phyloP scores from a whole-genome alignment of 2,888 invertebrate species.

The Megalurothrips usitatus region DNA sequence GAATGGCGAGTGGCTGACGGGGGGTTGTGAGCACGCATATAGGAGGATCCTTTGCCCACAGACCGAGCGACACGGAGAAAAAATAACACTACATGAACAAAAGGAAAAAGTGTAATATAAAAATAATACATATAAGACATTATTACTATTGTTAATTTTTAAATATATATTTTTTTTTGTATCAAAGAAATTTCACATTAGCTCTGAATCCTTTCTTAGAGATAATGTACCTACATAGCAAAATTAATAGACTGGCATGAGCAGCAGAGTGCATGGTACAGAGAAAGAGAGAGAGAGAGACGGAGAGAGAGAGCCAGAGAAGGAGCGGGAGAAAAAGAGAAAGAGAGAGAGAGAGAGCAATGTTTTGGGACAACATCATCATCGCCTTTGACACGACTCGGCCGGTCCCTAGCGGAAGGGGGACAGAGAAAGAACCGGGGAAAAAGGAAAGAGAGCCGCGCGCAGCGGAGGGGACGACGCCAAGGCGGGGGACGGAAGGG shows the following conservation, averaged over 20 bases:
- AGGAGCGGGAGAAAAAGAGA: too few species aligned
- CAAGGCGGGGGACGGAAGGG: constrained; percentile 59
- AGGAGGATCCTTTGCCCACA: too few species aligned
- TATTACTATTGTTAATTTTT: background rate
- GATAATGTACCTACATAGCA: too few species aligned
- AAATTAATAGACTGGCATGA: too few species aligned
- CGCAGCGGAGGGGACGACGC: constrained; percentile 62
- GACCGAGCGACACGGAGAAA: background rate
- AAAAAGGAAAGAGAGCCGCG: background rate
- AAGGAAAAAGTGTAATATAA: background rate
- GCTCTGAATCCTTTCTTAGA: too few species aligned
- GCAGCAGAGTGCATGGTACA: constrained; percentile 2
- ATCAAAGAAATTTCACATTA: too few species aligned
- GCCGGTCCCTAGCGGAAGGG: background rate
- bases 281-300: constrained; percentile 15
- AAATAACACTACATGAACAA: background rate
- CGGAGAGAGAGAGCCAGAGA: constrained; percentile 28
- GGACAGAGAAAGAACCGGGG: background rate
- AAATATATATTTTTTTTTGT: constrained; percentile 1
- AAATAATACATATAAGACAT: background rate
- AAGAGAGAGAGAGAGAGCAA: background rate
- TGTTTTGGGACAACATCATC: background rate
- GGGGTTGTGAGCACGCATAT: too few species aligned
- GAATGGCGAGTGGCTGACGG: too few species aligned
- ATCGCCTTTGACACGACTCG: background rate